Evolutionary conservation across 2,888 invertebrate species (phyloP), one percentile per base, ranked within the genome.

Genomic region (Xestia ashworthii): DNA sequence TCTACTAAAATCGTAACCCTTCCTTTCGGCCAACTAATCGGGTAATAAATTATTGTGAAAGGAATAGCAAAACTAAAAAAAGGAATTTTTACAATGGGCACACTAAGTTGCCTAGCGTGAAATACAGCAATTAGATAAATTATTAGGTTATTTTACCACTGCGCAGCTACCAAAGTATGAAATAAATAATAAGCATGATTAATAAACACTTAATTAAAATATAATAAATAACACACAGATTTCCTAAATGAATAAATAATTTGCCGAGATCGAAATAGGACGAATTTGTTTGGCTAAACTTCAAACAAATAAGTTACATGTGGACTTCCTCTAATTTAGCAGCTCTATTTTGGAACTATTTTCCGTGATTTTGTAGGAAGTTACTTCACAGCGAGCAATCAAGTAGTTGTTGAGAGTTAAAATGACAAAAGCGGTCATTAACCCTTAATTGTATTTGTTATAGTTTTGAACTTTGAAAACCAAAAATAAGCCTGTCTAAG

Each of bases 231-330:
- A 60, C 55, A 81, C 66, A 69, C 60, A 66, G 0, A 53, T 69
- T 80, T 25, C n/a, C 38, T 32, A 67, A 14, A 3, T 16, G 0
- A 68, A 85, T 81, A 68, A 72, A 72, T 80, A 79, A 60, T 64
- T 62, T 62, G 19, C 32, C 16, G 16, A 60, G 58, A 60, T 60
- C 58, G 25, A 16, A 58, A n/a, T 53, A 53, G 4, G 53, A 11
- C 14, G 50, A 53, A 22, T 22, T 22, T 53, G 22, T 22, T 53
- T 53, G 22, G 12, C 46, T 12, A 46, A 46, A 46, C 46, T 46
- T 46, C 8, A 50, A 50, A 8, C 19, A 19, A 50, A 16, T 50
- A 46, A 41, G 41, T 11, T 12, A 16, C 16, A 50, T 50, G 50
- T 19, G 19, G 19, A 11, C 5, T 55, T 5, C n/a, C 5, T n/a